Evolutionary conservation across 2,888 invertebrate genomes (phyloP).

Genomic region (Euspilapteryx auroguttella): DNA sequence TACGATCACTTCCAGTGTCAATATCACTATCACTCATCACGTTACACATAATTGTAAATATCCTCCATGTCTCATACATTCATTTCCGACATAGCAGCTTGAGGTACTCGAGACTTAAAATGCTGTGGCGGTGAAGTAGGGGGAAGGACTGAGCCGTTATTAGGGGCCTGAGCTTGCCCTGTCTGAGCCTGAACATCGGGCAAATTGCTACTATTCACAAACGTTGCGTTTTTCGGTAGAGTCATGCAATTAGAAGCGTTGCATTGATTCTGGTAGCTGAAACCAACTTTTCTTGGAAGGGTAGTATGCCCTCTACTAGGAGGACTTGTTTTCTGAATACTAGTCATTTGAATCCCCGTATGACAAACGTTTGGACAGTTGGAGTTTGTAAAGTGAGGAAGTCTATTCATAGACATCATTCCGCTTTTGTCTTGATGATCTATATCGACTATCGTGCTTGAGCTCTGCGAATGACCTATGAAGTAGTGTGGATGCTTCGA

Average conservation of each 20-base stretch:
- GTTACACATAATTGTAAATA: conserved; percentile 61
- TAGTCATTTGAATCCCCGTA: conserved; percentile 61
- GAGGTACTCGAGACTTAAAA: conserved; percentile 67
- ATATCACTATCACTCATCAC: conserved; percentile 15
- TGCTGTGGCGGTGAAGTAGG: conserved; percentile 46
- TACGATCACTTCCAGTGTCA: conserved; percentile 4
- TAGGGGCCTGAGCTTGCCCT: conserved; percentile 38
- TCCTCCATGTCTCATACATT: conserved; percentile 76
- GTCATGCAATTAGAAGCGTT: conserved; percentile 61
- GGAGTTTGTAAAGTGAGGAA: conserved; percentile 46
- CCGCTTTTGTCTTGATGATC: conserved; percentile 72
- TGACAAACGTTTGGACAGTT: conserved; percentile 62
- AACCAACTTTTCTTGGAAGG: conserved; percentile 50
- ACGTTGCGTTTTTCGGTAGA: conserved; percentile 62
- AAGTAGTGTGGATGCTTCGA: conserved; percentile 79
- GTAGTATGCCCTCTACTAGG: conserved; percentile 43
- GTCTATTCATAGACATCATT: conserved; percentile 51
- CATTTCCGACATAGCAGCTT: conserved; percentile 87
- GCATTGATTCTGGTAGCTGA: conserved; percentile 47
- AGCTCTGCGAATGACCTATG: conserved; percentile 75
- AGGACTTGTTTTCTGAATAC: conserved; percentile 45
- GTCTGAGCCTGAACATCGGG: conserved; percentile 55
- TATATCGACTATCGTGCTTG: conserved; percentile 83
- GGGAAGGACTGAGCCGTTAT: conserved; percentile 31
- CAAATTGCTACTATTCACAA: conserved; percentile 42